A percentile compares a stretch with the other conserved stretches of the same genome.
These are phyloP conservation scores for Xerus inauris DNA, from an alignment of 2,113 vertebrate species.

Conservation along the genomic window DNA sequence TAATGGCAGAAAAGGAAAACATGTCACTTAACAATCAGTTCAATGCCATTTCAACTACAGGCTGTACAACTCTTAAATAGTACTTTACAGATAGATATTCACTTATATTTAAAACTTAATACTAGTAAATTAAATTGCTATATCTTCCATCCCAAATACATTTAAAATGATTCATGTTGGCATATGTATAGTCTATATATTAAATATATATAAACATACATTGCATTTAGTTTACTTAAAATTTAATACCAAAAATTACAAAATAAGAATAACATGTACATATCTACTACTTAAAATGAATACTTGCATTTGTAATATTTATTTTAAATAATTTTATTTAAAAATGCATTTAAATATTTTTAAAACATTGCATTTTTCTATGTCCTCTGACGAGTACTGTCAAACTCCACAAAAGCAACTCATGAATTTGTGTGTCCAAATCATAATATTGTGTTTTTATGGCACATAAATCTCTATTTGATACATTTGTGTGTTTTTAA, in stretches of 20 bases:
- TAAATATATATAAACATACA: neutral
- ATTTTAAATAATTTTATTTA: neutral
- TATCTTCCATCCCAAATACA: neutral
- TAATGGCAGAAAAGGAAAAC: neutral
- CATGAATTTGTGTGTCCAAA: neutral
- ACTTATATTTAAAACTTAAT: neutral
- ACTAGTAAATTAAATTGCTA: neutral
- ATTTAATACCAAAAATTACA: neutral
- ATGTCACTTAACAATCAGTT: neutral
- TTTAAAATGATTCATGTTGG: neutral
- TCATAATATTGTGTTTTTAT: neutral
- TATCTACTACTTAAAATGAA: slow-evolving; percentile 34
- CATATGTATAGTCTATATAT: neutral
- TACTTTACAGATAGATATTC: neutral
- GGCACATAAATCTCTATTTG: neutral
- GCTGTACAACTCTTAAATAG: neutral
- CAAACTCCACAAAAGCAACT: neutral
- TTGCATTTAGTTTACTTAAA: slow-evolving; percentile 15
- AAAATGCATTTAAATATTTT: too few species aligned
- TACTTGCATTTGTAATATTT: neutral
- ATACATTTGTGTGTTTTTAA: neutral
- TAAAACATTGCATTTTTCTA: neutral
- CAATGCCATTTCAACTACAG: neutral
- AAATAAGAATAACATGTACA: neutral
- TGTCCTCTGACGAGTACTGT: neutral